phyloP scores from a whole-genome alignment of 1,140 invertebrate genomes.

The Papilio polyxenes region DNA sequence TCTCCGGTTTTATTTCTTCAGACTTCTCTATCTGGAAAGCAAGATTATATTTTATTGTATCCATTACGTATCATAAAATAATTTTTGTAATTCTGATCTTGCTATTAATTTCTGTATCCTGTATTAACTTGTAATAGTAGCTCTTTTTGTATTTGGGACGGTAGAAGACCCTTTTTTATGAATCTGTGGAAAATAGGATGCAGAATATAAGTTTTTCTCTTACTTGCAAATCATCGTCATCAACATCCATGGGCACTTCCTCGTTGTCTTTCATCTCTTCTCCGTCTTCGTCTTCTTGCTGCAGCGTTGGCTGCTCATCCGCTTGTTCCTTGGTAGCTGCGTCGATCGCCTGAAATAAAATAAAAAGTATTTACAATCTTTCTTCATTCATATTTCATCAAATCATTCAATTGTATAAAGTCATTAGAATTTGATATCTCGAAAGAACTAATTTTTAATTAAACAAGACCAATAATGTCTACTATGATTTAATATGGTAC shows the following conservation, averaged over 20 bases:
- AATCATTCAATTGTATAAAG: no score
- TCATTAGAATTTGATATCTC: no score
- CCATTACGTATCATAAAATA: no score
- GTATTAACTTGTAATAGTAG: no score
- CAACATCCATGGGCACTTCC: slow-evolving; percentile 81
- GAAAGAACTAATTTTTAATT: no score
- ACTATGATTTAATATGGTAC: slow-evolving; percentile 48
- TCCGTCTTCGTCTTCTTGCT: slow-evolving; percentile 81
- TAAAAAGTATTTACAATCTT: not conserved
- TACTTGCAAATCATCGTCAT: slow-evolving; percentile 77
- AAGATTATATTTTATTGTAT: slow-evolving; percentile 10
- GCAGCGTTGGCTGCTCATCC: slow-evolving; percentile 85
- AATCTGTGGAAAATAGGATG: not conserved
- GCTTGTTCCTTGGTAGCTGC: slow-evolving; percentile 92
- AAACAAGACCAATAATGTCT: no score
- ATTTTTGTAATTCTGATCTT: no score
- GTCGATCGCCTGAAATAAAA: slow-evolving; percentile 81
- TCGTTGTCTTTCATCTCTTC: slow-evolving; percentile 82
- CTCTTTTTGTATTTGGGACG: no score
- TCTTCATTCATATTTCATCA: no score
- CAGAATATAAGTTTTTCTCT: not conserved
- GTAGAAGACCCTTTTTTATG: not conserved
- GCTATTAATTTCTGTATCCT: no score
- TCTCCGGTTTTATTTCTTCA: slow-evolving; percentile 80
- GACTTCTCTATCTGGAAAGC: slow-evolving; percentile 73